These are phyloP conservation scores for Sarcoramphus papa DNA, from an alignment of 2,797 vertebrate species.

Conservation along the genomic window DNA sequence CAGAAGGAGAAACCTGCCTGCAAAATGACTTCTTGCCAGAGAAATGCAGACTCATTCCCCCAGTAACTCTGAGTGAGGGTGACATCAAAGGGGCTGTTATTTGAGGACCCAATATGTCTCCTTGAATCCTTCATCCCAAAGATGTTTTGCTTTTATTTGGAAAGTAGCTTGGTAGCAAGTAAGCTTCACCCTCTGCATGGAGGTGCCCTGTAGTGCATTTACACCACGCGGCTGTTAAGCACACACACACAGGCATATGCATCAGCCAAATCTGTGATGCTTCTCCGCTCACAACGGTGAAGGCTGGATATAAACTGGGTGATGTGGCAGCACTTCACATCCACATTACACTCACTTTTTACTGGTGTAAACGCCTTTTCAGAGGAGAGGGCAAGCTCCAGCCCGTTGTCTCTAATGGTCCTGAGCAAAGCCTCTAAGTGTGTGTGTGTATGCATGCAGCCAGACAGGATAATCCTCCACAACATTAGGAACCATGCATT, in stretches of 20 bases:
- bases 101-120: neutral
- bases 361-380: neutral
- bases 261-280: neutral
- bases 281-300: rapidly evolving
- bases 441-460: neutral
- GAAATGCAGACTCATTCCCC: neutral
- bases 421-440: neutral
- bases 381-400: neutral
- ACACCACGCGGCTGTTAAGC: no score
- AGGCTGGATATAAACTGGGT: neutral
- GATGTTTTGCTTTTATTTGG: neutral
- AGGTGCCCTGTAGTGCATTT: neutral
- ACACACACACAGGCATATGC: neutral
- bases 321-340: neutral
- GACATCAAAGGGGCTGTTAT: neutral
- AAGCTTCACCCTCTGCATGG: neutral
- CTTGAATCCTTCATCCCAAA: neutral
- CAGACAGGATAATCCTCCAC: neutral
- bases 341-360: neutral
- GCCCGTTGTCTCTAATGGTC: neutral
- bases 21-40: neutral
- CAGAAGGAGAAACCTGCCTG: neutral
- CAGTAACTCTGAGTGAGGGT: neutral
- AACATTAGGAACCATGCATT: neutral
- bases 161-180: neutral